Evolutionary conservation across 2,888 invertebrate genomes (phyloP), one percentile per base, ranked within the genome.

Genomic region (Trachelus troglodyta): DNA sequence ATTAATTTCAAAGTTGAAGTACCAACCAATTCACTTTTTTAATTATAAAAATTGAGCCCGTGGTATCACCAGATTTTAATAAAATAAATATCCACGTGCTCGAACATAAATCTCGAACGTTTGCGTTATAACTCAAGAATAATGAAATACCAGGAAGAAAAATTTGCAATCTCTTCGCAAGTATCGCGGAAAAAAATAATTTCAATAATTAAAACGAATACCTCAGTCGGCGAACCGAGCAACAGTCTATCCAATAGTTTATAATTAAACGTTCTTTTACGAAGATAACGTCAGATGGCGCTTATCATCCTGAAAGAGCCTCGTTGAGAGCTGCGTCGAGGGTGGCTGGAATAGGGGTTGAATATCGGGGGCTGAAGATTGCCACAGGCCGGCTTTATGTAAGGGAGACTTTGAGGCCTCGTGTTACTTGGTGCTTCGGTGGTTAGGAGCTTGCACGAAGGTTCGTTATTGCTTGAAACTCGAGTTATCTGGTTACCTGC

Each of bases 231-330:
- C 56, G 9, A 56, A 56, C 9, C 56, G 56, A 56, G 56, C 56
- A 56, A 23, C 56, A 2, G 23, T 23, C 23, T 56, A 40, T 40
- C 1, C 56, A 56, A 56, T 74, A 79, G 81, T 82, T 81, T 81
- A 80, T 82, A 80, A 83, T 83, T 82, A 81, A 83, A 83, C 81
- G 82, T 82, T 81, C 81, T 81, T 83, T 81, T 81, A 82, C 79
- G 83, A 83, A 80, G 80, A 80, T 77, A 77, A 40, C 75, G 81
- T 78, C 75, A 34, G 34, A 30, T 30, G 71, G 11, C 12, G 15
- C 30, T 30, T 23, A 71, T 56, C 23, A n/a, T 71, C 30, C 30
- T 9, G 71, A 9, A 30, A 23, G 30, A 34, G 71, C 71, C 11
- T 3, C 30, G 23, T 23, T 56, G 56, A 23, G 56, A 56, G 23